A percentile compares a stretch with the other conserved stretches of the same genome.
phyloP scores from a whole-genome alignment of 2,113 vertebrate species.

The Girardinichthys multiradiatus region DNA sequence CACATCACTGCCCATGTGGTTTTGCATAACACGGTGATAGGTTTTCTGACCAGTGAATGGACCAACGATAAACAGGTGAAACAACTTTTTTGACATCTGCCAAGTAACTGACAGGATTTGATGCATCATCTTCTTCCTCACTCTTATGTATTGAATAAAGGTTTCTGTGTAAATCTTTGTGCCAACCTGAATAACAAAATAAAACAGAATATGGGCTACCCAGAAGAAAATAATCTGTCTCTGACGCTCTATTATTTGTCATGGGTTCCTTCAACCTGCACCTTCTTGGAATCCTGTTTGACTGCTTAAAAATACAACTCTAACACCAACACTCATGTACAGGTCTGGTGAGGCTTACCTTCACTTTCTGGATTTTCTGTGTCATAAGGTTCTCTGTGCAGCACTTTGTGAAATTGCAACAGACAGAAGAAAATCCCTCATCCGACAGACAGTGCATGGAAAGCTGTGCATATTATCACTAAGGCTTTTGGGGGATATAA shows the following conservation, averaged over 20 bases:
- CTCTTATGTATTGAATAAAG: background rate
- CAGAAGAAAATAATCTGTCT: constrained; percentile 22
- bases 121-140: background rate
- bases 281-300: constrained; percentile 6
- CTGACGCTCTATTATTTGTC: constrained; percentile 29
- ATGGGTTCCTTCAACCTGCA: constrained; percentile 23
- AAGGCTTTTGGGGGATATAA: background rate
- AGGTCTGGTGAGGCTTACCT: constrained; percentile 19
- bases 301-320: constrained; percentile 11
- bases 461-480: background rate
- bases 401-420: constrained; percentile 8
- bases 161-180: background rate
- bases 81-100: no score
- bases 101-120: no score
- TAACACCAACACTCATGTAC: constrained; percentile 14
- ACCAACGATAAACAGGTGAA: no score
- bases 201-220: constrained; percentile 4
- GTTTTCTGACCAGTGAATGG: no score
- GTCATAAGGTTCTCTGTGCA: background rate
- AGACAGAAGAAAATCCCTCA: background rate
- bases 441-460: background rate
- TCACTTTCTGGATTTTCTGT: background rate
- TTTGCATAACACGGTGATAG: no score
- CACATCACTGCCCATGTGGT: no score
- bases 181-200: background rate